Conservation (phyloP, 1,140 invertebrate genomes). For the Pachyrhynchus sulphureomaculatus region DNA sequence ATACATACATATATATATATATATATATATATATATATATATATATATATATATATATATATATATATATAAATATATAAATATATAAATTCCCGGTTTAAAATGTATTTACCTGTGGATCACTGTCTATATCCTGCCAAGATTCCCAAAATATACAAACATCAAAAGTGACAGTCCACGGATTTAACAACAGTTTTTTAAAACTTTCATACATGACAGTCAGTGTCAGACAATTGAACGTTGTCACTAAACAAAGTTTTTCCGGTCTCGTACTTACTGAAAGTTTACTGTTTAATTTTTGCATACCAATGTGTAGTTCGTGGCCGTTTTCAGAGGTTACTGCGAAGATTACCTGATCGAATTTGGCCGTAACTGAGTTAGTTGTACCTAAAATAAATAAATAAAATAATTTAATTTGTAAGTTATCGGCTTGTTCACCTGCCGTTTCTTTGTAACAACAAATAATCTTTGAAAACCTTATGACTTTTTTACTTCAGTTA, state of each 20-base stretch:
- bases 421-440: too few species aligned
- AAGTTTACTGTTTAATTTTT: conserved; percentile 54
- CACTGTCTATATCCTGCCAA: conserved; percentile 54
- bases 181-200: conserved; percentile 58
- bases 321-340: conserved; percentile 52
- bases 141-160: conserved; percentile 59
- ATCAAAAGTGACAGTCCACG: conserved; percentile 58
- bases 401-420: too few species aligned
- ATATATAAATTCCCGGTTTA: too few species aligned
- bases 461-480: too few species aligned
- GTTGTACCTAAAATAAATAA: conserved; percentile 34
- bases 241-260: conserved; percentile 54
- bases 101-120: conserved; percentile 50
- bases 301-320: conserved; percentile 54
- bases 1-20: too few species aligned
- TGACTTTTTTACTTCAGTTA: too few species aligned
- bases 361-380: conserved; percentile 53
- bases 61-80: too few species aligned
- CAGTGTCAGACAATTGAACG: conserved; percentile 58
- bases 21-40: too few species aligned
- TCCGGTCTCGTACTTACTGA: conserved; percentile 56
- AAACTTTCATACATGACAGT: conserved; percentile 51
- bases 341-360: conserved; percentile 57
- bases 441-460: too few species aligned
- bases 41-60: too few species aligned